Conservation (phyloP, 2,113 vertebrate species). For the Orycteropus afer region DNA sequence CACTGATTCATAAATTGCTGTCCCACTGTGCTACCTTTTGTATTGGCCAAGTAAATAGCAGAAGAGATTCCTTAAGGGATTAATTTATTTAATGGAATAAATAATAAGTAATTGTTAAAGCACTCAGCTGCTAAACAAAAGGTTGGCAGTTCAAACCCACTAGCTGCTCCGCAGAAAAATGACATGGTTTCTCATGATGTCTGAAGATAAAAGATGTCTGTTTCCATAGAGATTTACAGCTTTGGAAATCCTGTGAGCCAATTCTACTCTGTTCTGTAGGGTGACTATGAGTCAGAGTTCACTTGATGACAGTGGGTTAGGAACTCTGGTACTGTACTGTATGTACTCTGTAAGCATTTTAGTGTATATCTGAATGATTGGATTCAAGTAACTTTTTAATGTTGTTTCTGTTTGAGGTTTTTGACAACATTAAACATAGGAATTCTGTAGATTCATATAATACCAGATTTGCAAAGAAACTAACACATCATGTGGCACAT, state of each 20-base stretch:
- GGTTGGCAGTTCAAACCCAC: too few species aligned
- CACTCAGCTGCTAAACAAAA: too few species aligned
- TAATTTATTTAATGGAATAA: slow-evolving; percentile 21
- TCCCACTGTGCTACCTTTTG: background rate
- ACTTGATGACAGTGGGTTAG: too few species aligned
- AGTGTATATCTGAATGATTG: background rate
- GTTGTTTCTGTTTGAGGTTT: background rate
- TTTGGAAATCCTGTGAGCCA: too few species aligned
- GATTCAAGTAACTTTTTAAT: background rate
- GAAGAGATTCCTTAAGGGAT: background rate
- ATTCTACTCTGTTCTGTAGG: too few species aligned
- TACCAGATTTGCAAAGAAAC: slow-evolving; percentile 11
- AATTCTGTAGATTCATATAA: slow-evolving; percentile 39
- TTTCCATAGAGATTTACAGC: too few species aligned
- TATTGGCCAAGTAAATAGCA: background rate
- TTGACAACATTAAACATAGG: background rate
- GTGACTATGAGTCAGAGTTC: too few species aligned
- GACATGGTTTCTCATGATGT: too few species aligned
- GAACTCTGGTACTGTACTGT: background rate
- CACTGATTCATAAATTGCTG: background rate
- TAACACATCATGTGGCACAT: background rate
- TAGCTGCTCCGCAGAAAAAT: too few species aligned
- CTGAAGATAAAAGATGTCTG: too few species aligned
- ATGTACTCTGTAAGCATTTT: background rate
- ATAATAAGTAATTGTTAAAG: too few species aligned